A percentile compares a stretch with the other conserved stretches of the same genome.
Evolutionary conservation across 2,797 vertebrate species (phyloP).

Genomic region (Cryptoblepharus egeriae): DNA sequence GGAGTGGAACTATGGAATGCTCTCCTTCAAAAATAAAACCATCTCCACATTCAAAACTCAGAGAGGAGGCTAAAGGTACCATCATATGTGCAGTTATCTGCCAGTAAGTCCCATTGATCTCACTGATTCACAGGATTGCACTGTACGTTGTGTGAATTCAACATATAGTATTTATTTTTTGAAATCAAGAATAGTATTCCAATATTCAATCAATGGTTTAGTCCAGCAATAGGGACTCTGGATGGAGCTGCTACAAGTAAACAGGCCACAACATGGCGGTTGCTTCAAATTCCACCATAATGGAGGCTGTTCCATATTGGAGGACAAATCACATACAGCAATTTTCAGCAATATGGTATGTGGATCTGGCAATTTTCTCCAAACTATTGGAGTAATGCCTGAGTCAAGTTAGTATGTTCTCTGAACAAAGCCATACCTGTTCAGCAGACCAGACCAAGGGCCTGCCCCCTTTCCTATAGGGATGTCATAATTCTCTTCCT

Average conservation of each 20-base stretch:
- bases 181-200: too few species aligned
- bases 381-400: background rate
- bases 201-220: background rate
- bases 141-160: too few species aligned
- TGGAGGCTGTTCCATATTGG: background rate
- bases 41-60: background rate
- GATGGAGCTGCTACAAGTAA: background rate
- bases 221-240: too few species aligned
- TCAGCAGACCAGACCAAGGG: too few species aligned
- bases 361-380: background rate
- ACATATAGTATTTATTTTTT: background rate
- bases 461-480: too few species aligned
- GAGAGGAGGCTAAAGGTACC: background rate
- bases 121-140: too few species aligned
- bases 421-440: too few species aligned
- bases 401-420: too few species aligned
- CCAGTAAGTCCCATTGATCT: too few species aligned
- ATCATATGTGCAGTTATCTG: background rate
- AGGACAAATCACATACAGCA: too few species aligned
- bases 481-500: too few species aligned
- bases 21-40: background rate
- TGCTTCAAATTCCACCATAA: background rate
- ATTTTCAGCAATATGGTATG: background rate
- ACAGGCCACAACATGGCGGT: background rate
- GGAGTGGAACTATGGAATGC: background rate